Base-by-base conservation (phyloP, 2,888 invertebrate genomes). In the Ophion obscuratus region DNA sequence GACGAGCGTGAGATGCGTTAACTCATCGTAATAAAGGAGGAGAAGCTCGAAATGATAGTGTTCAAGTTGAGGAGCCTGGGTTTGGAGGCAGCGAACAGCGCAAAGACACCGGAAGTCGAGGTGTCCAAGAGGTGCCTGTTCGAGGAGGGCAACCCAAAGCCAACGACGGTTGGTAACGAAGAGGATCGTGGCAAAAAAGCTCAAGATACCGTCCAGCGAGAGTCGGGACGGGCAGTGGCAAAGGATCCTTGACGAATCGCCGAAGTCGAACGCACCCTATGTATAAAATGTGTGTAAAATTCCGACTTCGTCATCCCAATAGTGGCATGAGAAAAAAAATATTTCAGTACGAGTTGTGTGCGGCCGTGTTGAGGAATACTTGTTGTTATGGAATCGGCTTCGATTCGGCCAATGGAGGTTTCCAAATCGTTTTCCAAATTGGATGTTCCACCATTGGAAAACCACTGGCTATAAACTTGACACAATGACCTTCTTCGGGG, bases 1-100 rank as follows among this genome's bases (percentile, higher is more conserved):
- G 97, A 97, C 90, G 95, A 95, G n/a, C 97, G 97, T 0, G 92
- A 93, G 24, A 95, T 95, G 90, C 93, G 97, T 77, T 92, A 94
- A 0, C 92, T 95, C 67, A 95, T 95, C 36, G 95, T 95, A 31
- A 92, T 94, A 0, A 89, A 90, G 0, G 91, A 96, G 31, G 94
- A 95, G 89, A 89, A 87, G 86, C 94, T 96, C 31, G 92, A 94
- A 1, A 90, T 90, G 1, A 95, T 96, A 88, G 94, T 93, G 1
- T 93, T 94, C 70, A 95, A 95, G 88, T 93, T 96, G 0, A 93
- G 79, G 9, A 80, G 81, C 6, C 85, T 87, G 5, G 78, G 87
- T 0, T 17, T 62, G 0, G 62, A 76, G 36, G 0, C 14, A 11
- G 47, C 3, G 14, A n/a, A 10, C 6, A 20, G 61, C 61, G 61